Evolutionary conservation across 1,140 invertebrate species (phyloP).

Genomic region (Drosophila nigromelanica): DNA sequence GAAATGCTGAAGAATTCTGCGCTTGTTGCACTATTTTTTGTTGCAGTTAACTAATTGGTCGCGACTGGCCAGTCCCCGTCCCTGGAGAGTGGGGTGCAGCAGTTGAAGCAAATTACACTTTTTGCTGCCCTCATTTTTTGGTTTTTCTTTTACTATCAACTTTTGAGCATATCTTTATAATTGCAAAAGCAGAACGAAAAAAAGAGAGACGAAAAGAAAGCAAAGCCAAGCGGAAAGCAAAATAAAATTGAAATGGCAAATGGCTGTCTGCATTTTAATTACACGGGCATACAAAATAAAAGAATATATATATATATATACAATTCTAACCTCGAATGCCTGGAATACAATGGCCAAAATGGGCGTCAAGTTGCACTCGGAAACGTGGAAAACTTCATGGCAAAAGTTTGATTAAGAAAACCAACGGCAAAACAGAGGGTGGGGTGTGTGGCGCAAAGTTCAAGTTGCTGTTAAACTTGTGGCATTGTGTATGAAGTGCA

Average conservation of each 20-base stretch:
- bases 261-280: conserved; percentile 79
- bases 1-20: conserved; percentile 1
- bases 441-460: conserved; percentile 17
- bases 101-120: conserved; percentile 78
- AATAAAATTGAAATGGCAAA: conserved; percentile 44
- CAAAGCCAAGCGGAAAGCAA: conserved; percentile 37
- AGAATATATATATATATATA: conserved; percentile 27
- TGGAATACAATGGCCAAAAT: conserved; percentile 45
- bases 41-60: conserved; percentile 64
- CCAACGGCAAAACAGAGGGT: background rate
- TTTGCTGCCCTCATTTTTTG: conserved; percentile 4
- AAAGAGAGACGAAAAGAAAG: conserved; percentile 28
- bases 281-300: conserved; percentile 49
- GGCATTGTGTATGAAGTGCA: conserved; percentile 8
- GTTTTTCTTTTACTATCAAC: conserved; percentile 53
- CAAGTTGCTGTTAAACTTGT: conserved; percentile 37
- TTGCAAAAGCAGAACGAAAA: conserved; percentile 43
- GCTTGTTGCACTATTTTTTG: conserved; percentile 16
- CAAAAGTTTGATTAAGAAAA: conserved; percentile 65
- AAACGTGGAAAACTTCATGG: conserved; percentile 41
- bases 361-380: conserved; percentile 32
- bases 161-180: conserved; percentile 77
- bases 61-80: conserved; percentile 22
- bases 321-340: conserved; percentile 66
- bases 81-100: conserved; percentile 18